A percentile compares a stretch with the other conserved stretches of the same genome.
These are phyloP conservation scores for Callospermophilus lateralis DNA, from an alignment of 2,113 vertebrate genomes.

Conservation along the genomic window DNA sequence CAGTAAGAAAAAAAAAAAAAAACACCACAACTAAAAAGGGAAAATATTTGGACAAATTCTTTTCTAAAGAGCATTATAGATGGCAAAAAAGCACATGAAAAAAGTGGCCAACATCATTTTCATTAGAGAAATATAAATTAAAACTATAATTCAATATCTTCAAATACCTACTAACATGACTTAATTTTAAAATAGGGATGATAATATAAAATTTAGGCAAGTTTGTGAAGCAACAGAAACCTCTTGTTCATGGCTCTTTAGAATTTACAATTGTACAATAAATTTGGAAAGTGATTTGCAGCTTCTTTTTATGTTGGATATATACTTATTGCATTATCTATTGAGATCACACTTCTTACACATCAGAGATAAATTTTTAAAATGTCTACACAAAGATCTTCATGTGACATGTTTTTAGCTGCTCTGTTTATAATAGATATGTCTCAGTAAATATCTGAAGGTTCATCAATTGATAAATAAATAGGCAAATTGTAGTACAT, in stretches of 20 bases:
- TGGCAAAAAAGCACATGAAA: neutral
- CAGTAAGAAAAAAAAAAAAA: neutral
- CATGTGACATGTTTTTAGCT: neutral
- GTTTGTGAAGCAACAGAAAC: neutral
- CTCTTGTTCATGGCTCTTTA: neutral
- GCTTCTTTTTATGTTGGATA: neutral
- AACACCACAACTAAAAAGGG: neutral
- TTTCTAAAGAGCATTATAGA: neutral
- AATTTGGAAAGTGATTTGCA: neutral
- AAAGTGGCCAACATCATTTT: neutral
- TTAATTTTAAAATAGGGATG: neutral
- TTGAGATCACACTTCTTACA: neutral
- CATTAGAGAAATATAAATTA: neutral
- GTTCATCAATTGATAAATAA: neutral
- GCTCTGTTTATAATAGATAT: neutral
- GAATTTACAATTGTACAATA: neutral
- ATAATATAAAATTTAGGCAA: neutral
- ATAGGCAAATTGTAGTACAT: neutral
- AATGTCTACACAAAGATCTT: neutral
- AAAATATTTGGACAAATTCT: neutral
- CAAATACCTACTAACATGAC: neutral
- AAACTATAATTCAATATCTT: neutral
- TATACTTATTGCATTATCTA: neutral
- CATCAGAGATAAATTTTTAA: neutral
- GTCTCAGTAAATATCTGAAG: neutral